phyloP scores from a whole-genome alignment of 2,797 vertebrate species.

The Spondyliosoma cantharus region DNA sequence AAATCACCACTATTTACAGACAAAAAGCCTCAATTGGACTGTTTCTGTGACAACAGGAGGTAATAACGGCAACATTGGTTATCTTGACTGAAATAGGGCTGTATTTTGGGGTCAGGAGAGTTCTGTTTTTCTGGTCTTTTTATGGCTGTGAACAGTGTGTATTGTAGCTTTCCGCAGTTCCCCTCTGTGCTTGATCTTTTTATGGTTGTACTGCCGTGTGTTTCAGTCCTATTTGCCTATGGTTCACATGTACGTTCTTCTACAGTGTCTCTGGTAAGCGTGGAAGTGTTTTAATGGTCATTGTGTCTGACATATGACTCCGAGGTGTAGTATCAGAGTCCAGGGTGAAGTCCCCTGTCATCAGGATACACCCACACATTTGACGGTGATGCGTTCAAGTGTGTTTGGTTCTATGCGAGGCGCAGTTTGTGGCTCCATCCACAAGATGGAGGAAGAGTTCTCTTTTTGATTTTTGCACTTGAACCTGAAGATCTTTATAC shows the following conservation, averaged over 20 bases:
- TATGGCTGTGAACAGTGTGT: not conserved
- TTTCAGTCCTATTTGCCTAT: not conserved
- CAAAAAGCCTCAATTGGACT: constrained; percentile 6
- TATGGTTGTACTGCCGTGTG: not conserved
- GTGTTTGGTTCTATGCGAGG: no score
- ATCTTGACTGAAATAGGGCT: not conserved
- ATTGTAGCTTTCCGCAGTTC: not conserved
- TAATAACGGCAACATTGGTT: not conserved
- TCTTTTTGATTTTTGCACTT: not conserved
- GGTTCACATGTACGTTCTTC: not conserved
- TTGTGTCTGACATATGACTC: not conserved
- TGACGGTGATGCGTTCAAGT: not conserved
- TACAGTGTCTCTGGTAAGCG: not conserved
- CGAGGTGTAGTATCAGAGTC: constrained; percentile 36
- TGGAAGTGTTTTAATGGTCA: not conserved
- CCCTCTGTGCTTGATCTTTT: not conserved
- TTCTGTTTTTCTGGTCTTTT: not conserved
- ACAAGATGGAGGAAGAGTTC: constrained; percentile 68
- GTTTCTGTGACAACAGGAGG: constrained; percentile 12
- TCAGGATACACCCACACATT: not conserved
- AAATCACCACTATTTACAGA: not conserved
- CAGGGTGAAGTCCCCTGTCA: constrained; percentile 68
- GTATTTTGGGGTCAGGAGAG: not conserved
- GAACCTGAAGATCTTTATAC: not conserved
- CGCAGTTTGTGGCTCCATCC: constrained; percentile 45